Conservation (phyloP, 2,113 vertebrate genomes). For the Arizona elegans region DNA sequence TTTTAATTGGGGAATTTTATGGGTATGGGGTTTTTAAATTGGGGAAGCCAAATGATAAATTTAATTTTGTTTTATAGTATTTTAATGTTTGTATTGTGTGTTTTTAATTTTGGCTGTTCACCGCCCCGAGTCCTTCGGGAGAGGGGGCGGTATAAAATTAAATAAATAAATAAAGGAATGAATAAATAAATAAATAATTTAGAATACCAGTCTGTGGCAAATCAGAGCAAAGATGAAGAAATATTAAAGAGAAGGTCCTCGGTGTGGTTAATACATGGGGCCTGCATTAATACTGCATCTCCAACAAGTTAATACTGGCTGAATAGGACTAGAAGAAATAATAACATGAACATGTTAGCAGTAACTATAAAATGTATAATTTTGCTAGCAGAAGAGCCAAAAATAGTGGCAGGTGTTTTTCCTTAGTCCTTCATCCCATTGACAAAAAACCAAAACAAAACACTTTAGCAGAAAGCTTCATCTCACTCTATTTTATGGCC, state of each 20-base stretch:
- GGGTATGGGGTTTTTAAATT: too few relatives aligned
- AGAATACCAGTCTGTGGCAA: background rate
- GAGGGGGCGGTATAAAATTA: too few relatives aligned
- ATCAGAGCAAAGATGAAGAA: background rate
- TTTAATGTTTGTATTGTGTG: too few relatives aligned
- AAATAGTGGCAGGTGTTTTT: background rate
- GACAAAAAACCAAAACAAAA: background rate
- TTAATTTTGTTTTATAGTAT: too few relatives aligned
- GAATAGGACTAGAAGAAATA: background rate
- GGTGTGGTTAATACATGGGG: background rate
- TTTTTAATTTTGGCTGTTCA: too few relatives aligned
- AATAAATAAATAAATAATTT: background rate
- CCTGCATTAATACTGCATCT: background rate
- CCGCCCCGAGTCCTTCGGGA: too few relatives aligned
- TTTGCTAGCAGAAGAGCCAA: background rate
- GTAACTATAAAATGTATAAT: background rate
- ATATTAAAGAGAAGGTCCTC: background rate
- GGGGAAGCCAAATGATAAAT: too few relatives aligned
- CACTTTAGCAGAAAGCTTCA: background rate
- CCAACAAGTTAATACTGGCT: background rate
- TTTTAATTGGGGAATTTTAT: too few relatives aligned
- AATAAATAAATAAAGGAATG: too few relatives aligned
- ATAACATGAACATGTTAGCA: background rate
- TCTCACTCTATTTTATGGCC: background rate
- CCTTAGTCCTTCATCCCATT: background rate